Conservation (phyloP, 2,888 invertebrate species). For the Dilophus febrilis region DNA sequence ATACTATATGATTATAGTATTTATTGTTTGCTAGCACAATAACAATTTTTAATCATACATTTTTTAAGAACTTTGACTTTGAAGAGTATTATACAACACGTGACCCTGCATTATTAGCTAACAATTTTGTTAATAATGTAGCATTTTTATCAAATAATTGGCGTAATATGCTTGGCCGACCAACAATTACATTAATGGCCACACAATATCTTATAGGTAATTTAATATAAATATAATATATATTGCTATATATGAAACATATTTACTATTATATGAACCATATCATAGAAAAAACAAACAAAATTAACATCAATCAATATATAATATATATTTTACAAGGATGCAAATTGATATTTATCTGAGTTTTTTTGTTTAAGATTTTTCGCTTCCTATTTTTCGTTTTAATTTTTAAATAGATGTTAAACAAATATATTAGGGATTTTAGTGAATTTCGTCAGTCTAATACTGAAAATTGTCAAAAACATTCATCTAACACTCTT, state of each 20-base stretch:
- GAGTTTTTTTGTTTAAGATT: too few relatives aligned
- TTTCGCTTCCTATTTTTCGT: too few relatives aligned
- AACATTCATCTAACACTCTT: neutral
- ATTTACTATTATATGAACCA: neutral
- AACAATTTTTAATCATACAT: too few relatives aligned
- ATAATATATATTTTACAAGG: too few relatives aligned
- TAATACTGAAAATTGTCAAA: neutral
- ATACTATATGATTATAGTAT: too few relatives aligned
- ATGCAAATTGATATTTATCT: too few relatives aligned
- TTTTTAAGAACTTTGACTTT: slow-evolving; percentile 76
- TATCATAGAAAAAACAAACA: too few relatives aligned
- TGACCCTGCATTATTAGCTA: slow-evolving; percentile 86
- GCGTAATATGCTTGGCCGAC: slow-evolving; percentile 93
- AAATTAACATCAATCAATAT: too few relatives aligned
- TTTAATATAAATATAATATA: slow-evolving; percentile 16
- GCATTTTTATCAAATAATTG: slow-evolving; percentile 92
- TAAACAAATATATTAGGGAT: too few relatives aligned
- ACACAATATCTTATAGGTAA: slow-evolving; percentile 75
- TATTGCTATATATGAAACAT: slow-evolving; percentile 5
- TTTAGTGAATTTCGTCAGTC: neutral
- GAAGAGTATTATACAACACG: slow-evolving; percentile 94
- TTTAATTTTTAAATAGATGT: too few relatives aligned
- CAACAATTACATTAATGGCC: slow-evolving; percentile 79
- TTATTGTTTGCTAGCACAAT: too few relatives aligned
- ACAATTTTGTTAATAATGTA: slow-evolving; percentile 85